These are phyloP conservation scores for Ceratosolen solmsi DNA, from an alignment of 1,140 invertebrate species.

Conservation along the genomic window DNA sequence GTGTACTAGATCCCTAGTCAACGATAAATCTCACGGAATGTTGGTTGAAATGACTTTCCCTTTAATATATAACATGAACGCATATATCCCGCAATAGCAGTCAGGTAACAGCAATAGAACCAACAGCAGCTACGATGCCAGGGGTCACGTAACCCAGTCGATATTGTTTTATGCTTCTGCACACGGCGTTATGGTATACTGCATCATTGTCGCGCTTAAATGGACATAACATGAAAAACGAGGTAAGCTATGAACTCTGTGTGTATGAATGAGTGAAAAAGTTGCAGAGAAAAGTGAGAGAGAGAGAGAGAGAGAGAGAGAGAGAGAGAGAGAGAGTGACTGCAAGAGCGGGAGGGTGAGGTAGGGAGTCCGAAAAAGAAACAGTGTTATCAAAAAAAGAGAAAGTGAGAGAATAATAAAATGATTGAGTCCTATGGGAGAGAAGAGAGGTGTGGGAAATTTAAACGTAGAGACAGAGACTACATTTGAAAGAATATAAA, in stretches of 20 bases:
- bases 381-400: no score
- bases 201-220: constrained; percentile 47
- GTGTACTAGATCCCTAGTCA: constrained; percentile 42
- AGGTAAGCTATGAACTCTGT: constrained; percentile 24
- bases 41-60: constrained; percentile 43
- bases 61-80: constrained; percentile 43
- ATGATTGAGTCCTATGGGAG: no score
- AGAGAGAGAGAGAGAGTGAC: no score
- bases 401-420: no score
- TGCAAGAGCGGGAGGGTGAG: no score
- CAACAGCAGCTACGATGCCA: not conserved
- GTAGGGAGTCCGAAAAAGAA: no score
- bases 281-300: not conserved
- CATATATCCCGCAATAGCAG: constrained; percentile 16
- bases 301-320: not conserved
- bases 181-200: constrained; percentile 44
- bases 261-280: not conserved
- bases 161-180: constrained; percentile 48
- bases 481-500: no score
- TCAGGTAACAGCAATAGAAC: not conserved
- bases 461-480: no score
- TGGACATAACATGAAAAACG: constrained; percentile 48
- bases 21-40: constrained; percentile 42
- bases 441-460: no score
- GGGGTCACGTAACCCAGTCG: constrained; percentile 45